These are phyloP conservation scores for Aromia moschata DNA, from an alignment of 2,888 invertebrate genomes.

Conservation along the genomic window DNA sequence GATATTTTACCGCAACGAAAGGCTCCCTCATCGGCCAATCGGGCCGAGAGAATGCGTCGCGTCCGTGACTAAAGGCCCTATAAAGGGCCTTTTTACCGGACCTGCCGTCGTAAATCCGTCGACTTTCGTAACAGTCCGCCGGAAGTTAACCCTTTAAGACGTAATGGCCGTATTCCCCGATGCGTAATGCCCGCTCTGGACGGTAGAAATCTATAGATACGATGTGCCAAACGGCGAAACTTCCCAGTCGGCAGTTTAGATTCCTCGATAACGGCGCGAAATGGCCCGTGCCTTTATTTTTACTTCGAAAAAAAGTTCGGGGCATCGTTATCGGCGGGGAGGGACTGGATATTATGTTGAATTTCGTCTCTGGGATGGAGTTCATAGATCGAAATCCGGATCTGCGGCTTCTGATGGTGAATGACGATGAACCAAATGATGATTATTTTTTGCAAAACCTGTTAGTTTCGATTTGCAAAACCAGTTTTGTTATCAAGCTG, in stretches of 20 bases:
- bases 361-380: too few relatives aligned
- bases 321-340: too few relatives aligned
- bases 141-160: slow-evolving; percentile 21
- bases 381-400: too few relatives aligned
- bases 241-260: slow-evolving; percentile 3
- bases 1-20: slow-evolving; percentile 23
- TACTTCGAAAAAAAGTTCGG: neutral
- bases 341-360: too few relatives aligned
- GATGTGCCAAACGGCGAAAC: slow-evolving; percentile 1
- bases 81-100: slow-evolving; percentile 44
- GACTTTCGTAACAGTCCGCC: slow-evolving; percentile 40
- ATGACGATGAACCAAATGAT: too few relatives aligned
- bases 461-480: too few relatives aligned
- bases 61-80: slow-evolving; percentile 38
- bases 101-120: slow-evolving; percentile 46
- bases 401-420: too few relatives aligned
- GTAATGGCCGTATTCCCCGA: slow-evolving; percentile 23
- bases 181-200: slow-evolving; percentile 2
- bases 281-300: slow-evolving; percentile 4
- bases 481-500: too few relatives aligned
- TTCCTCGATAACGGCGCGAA: neutral
- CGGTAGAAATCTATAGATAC: slow-evolving; percentile 12
- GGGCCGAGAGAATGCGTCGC: slow-evolving; percentile 32
- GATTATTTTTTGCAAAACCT: too few relatives aligned
- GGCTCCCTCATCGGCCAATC: slow-evolving; percentile 25